Percentiles rank a stretch among this genome's conserved stretches.
Conservation (phyloP, 2,888 invertebrate species). For the Cryptus viduatorius region DNA sequence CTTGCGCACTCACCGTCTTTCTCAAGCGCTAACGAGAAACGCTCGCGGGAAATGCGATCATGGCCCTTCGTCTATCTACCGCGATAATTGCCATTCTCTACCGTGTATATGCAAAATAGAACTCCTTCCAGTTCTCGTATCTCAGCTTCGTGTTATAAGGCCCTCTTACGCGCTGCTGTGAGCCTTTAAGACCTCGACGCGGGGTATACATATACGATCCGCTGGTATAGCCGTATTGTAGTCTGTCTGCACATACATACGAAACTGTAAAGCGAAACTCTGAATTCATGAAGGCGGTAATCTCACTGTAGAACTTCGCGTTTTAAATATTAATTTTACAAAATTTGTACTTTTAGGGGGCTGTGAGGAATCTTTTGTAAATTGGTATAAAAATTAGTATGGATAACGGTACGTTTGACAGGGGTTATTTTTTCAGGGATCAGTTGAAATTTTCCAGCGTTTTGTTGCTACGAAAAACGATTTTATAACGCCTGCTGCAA, state of each 20-base stretch:
- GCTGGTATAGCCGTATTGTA: not conserved
- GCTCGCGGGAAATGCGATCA: constrained; percentile 60
- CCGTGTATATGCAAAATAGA: constrained; percentile 59
- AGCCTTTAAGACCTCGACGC: constrained; percentile 29
- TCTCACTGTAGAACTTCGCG: constrained; percentile 15
- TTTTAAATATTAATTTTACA: not conserved
- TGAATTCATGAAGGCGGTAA: constrained; percentile 7
- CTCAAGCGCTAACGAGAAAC: constrained; percentile 56
- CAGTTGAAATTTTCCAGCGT: too few species aligned
- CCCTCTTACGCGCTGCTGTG: constrained; percentile 17
- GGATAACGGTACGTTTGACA: too few species aligned
- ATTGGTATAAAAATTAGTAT: too few species aligned
- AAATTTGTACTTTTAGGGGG: not conserved
- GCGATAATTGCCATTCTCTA: constrained; percentile 58
- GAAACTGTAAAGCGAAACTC: not conserved
- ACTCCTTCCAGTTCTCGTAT: constrained; percentile 32
- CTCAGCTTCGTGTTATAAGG: constrained; percentile 26
- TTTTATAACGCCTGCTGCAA: too few species aligned
- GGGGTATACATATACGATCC: not conserved
- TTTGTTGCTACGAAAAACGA: too few species aligned
- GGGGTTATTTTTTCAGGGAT: too few species aligned
- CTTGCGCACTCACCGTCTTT: constrained; percentile 27
- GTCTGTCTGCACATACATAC: not conserved
- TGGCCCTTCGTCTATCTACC: constrained; percentile 42
- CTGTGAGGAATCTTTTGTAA: not conserved